These are phyloP conservation scores for Intellagama lesueurii DNA, from an alignment of 2,797 vertebrate genomes.

Conservation along the genomic window DNA sequence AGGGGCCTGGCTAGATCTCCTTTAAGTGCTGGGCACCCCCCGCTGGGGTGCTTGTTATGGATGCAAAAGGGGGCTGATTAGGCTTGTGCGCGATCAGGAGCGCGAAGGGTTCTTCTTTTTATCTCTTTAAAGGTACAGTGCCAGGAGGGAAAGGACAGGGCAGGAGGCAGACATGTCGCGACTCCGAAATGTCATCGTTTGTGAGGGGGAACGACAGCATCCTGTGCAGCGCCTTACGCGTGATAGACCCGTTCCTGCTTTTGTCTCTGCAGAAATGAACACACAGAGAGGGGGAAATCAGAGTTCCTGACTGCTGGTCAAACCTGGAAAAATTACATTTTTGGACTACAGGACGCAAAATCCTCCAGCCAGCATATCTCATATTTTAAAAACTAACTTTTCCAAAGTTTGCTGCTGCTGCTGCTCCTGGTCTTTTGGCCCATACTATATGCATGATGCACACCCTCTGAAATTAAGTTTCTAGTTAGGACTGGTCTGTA, in stretches of 20 bases:
- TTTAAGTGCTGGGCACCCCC: slow-evolving; percentile 84
- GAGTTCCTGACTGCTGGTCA: background rate
- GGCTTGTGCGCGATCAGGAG: slow-evolving; percentile 27
- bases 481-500: no score
- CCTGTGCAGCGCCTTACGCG: background rate
- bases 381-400: no score
- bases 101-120: slow-evolving; percentile 15
- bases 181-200: background rate
- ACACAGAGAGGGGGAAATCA: background rate
- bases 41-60: slow-evolving; percentile 84
- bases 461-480: no score
- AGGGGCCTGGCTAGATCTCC: slow-evolving; percentile 79
- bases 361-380: no score
- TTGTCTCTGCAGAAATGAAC: background rate
- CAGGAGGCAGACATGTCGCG: background rate
- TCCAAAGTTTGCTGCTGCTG: background rate
- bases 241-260: no score
- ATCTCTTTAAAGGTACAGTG: slow-evolving; percentile 29
- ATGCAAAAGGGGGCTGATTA: slow-evolving; percentile 74
- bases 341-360: background rate
- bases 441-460: no score
- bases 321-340: background rate
- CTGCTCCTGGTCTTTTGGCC: background rate
- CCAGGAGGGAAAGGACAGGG: slow-evolving; percentile 71
- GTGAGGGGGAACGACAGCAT: no score